Percentiles rank a stretch among this genome's conserved stretches.
Conservation (phyloP, 2,797 vertebrate species). For the Lepus townsendii region DNA sequence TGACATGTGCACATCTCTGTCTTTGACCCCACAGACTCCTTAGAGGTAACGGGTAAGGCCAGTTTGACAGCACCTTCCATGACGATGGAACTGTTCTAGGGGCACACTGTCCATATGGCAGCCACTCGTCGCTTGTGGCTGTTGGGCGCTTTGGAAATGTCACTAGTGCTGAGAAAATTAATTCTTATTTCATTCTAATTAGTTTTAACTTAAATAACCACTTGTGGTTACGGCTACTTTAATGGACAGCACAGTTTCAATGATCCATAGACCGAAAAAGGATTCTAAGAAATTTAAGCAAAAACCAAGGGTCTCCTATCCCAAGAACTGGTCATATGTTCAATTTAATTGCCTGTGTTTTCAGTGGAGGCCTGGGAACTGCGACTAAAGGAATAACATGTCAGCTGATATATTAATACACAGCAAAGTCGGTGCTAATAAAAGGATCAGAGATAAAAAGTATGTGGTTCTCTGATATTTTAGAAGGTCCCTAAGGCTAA, state of each 20-base stretch:
- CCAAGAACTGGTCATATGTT: background rate
- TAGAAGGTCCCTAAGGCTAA: conserved; percentile 60
- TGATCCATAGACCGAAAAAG: background rate
- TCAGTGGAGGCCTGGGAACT: background rate
- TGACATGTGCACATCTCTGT: background rate
- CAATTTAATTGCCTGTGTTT: conserved; percentile 36
- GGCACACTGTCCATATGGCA: background rate
- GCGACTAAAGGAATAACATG: conserved; percentile 54
- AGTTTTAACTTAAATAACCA: background rate
- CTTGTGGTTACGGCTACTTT: background rate
- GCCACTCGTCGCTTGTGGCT: background rate
- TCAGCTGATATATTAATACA: background rate
- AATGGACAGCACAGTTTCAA: background rate
- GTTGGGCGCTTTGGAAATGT: background rate
- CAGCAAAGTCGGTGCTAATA: conserved; percentile 12
- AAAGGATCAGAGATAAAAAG: conserved; percentile 44
- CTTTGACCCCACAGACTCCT: background rate
- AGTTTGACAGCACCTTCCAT: background rate
- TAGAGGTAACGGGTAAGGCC: background rate
- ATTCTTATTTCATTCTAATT: conserved; percentile 2
- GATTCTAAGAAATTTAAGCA: conserved; percentile 35
- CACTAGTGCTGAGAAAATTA: background rate
- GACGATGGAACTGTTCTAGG: fast-evolving
- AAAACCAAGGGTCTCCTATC: background rate
- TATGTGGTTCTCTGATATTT: conserved; percentile 16